Evolutionary conservation across 2,113 vertebrate genomes (phyloP).

Genomic region (Oreochromis tanganicae): DNA sequence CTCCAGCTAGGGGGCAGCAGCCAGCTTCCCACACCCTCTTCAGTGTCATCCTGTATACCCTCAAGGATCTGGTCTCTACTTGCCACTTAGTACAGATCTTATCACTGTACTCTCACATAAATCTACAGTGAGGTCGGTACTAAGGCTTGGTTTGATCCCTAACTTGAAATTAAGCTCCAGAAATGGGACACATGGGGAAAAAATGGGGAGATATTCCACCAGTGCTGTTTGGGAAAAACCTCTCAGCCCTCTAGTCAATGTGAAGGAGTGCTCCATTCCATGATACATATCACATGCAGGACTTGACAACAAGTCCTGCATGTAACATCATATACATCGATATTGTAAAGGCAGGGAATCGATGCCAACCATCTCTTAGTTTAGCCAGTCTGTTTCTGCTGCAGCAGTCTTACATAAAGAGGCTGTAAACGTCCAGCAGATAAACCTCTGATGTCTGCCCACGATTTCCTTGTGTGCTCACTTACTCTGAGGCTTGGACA

Average conservation of each 20-base stretch:
- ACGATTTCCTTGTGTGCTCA: not conserved
- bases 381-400: slow-evolving; percentile 13
- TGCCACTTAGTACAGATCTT: slow-evolving; percentile 22
- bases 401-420: slow-evolving; percentile 3
- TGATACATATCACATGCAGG: slow-evolving; percentile 8
- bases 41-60: slow-evolving; percentile 1
- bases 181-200: not conserved
- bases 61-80: not conserved
- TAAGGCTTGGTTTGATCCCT: not conserved
- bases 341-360: not conserved
- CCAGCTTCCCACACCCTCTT: slow-evolving; percentile 14
- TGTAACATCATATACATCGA: not conserved
- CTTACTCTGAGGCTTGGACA: not conserved
- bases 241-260: not conserved
- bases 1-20: slow-evolving; percentile 45
- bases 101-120: not conserved
- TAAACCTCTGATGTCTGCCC: slow-evolving; percentile 35
- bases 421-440: not conserved
- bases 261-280: slow-evolving; percentile 20
- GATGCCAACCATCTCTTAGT: not conserved
- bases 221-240: not conserved
- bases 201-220: not conserved
- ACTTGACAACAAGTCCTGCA: not conserved
- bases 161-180: not conserved
- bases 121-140: slow-evolving; percentile 17